Base-by-base conservation (phyloP, 2,888 invertebrate genomes). In the Panorpa germanica region DNA sequence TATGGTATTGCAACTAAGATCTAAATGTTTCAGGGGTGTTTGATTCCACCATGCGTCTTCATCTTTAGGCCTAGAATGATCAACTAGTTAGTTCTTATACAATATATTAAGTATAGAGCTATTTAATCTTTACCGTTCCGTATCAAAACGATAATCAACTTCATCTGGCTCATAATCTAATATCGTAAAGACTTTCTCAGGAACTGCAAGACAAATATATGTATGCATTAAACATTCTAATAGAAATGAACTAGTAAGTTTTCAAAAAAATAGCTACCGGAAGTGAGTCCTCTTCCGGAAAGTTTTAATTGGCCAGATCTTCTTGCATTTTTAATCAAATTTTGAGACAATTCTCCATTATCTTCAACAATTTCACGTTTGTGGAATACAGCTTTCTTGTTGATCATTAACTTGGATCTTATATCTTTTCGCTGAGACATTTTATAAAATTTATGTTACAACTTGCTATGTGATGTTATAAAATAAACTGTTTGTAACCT, bases 11-110 rank as follows among this genome's bases (percentile, higher is more conserved):
- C 70, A 74, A 46, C 78, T 77, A 31, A 81, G 58, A 52, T 86
- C 82, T 38, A 90, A 60, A 42, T 68, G 70, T 35, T 67, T 73
- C 13, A 90, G 54, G 3, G 78, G 72, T 41, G 74, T 70, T 43
- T 74, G 70, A 48, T 77, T 81, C 85, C 85, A 85, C 88, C 88
- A 90, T 37, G 62, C 65, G 38, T 66, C 64, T 27, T 63, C 61
- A 21, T 63, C 61, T 28, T 64, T 61, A 4, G 54, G 49, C 38
- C 55, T 57, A 32, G 61, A 51, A 41, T 70, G 67, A 46, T 72
- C 70, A 26, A 70, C 52, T n/a, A n/a, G n/a, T n/a, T n/a, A n/a
- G n/a, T n/a, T n/a, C n/a, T n/a, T n/a, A n/a, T n/a, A n/a, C n/a
- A n/a, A n/a, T n/a, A n/a, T n/a, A n/a, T n/a, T n/a, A n/a, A n/a